Base-by-base conservation (phyloP, 1,140 invertebrate genomes). In the Zaprionus davidi region DNA sequence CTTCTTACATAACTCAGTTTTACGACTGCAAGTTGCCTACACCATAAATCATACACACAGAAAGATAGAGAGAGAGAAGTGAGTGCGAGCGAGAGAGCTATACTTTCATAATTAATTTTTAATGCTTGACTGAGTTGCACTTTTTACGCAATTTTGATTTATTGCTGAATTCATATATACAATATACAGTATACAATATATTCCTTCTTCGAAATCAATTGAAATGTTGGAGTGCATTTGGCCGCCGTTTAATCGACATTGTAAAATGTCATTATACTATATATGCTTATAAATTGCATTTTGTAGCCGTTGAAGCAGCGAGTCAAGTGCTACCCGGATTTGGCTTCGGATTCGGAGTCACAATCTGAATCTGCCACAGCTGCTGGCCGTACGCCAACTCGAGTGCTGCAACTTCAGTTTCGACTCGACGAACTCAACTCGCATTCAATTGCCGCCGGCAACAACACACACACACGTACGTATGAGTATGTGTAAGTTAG, bases 301-400 rank as follows among this genome's bases (percentile, higher is more conserved):
- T 88, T 88, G 84, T 88, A 84, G 81, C 84, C 81, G 88, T 88
- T 88, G 85, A 88, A 84, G 84, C 84, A 84, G 84, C 85, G 85
- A 34, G 31, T 88, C 85, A 90, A 87, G 84, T 88, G 84, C 69
- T 5, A 22, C 26, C n/a, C 20, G 46, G 46, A 51, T 12, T 51
- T 22, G 20, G 46, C 24, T 46, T 68, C 59, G 67, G 78, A 60
- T 71, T 53, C 69, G 78, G 70, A n/a, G 75, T 75, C 66, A 55
- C 44, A 60, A 55, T 55, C 51, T 34, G 57, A 53, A 49, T 22
- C 46, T 22, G 46, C 55, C 79, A 82, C 84, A 90, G 85, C 85
- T 88, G 84, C 85, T 88, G 84, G 85, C 87, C 81, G 84, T 76
- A 82, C 67, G 84, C 84, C 84, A 88, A 51, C 66, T 88, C 85